phyloP scores from a whole-genome alignment of 2,797 vertebrate species.

The Leptodactylus fallax region DNA sequence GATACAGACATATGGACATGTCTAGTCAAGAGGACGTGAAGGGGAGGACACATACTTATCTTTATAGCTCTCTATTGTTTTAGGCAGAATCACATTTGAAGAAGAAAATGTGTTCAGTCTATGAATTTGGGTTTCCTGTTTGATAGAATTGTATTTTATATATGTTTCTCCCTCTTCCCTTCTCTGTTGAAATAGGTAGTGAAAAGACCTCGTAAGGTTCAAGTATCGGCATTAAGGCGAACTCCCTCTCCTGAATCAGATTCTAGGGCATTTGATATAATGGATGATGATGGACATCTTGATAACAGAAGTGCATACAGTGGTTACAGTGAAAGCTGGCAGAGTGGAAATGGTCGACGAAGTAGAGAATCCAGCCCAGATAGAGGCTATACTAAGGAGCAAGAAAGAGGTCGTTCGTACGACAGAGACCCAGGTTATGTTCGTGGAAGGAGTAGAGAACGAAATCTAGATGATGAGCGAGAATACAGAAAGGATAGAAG shows the following conservation, averaged over 20 bases:
- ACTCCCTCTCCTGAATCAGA: constrained; percentile 79
- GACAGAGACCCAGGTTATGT: constrained; percentile 72
- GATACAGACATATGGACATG: too few species aligned
- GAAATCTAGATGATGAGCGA: constrained; percentile 67
- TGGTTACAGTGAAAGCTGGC: constrained; percentile 83
- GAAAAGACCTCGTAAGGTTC: constrained; percentile 89
- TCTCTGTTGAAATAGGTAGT: constrained; percentile 80
- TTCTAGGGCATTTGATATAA: constrained; percentile 80
- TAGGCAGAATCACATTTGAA: too few species aligned
- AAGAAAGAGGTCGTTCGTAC: constrained; percentile 60
- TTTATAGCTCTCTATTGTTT: too few species aligned
- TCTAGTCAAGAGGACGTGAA: too few species aligned
- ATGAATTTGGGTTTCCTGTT: too few species aligned
- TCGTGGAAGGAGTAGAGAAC: constrained; percentile 76
- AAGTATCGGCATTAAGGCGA: constrained; percentile 74
- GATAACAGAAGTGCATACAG: constrained; percentile 84
- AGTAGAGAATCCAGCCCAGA: constrained; percentile 79
- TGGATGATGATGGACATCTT: constrained; percentile 85
- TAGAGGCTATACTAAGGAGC: constrained; percentile 70
- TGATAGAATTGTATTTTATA: background rate
- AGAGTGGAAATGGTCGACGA: constrained; percentile 76
- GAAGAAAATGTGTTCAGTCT: too few species aligned
- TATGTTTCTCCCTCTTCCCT: too few species aligned
- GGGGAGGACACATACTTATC: too few species aligned
- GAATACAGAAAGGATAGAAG: constrained; percentile 73